Conservation (phyloP, 2,113 vertebrate species). For the Ammodramus savannarum region DNA sequence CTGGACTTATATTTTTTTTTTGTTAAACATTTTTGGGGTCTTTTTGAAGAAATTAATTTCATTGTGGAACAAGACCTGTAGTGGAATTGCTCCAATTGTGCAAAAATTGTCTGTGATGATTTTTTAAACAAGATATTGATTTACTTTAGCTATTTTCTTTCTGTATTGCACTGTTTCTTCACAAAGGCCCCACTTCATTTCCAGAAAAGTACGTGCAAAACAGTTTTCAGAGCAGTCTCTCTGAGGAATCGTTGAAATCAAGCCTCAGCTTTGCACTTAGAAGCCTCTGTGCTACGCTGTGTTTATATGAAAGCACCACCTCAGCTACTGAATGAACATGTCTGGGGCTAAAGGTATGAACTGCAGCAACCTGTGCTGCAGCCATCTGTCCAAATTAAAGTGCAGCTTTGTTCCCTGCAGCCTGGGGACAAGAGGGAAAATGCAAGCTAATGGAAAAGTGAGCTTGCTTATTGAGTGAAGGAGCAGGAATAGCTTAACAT, state of each 20-base stretch:
- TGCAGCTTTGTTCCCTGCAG: background rate
- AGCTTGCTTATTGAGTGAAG: background rate
- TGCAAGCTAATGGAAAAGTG: background rate
- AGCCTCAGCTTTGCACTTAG: background rate
- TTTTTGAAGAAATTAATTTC: background rate
- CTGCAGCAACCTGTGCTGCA: background rate
- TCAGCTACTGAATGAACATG: background rate
- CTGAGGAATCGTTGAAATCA: background rate
- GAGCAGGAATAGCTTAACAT: background rate
- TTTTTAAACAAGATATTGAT: background rate
- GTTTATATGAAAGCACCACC: background rate
- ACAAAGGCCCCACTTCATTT: background rate
- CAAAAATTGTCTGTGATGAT: background rate
- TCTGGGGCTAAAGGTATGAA: background rate
- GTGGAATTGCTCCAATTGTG: background rate
- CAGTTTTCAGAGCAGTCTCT: background rate
- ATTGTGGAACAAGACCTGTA: background rate
- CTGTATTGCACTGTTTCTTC: background rate
- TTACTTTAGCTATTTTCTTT: background rate
- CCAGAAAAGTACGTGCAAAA: background rate
- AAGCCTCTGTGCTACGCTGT: background rate
- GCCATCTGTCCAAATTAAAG: background rate
- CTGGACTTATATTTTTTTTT: background rate
- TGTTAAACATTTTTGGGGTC: background rate
- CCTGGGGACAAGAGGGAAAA: rapidly evolving